Base-by-base conservation (phyloP, 1,140 invertebrate species). In the Brachionus plicatilis region DNA sequence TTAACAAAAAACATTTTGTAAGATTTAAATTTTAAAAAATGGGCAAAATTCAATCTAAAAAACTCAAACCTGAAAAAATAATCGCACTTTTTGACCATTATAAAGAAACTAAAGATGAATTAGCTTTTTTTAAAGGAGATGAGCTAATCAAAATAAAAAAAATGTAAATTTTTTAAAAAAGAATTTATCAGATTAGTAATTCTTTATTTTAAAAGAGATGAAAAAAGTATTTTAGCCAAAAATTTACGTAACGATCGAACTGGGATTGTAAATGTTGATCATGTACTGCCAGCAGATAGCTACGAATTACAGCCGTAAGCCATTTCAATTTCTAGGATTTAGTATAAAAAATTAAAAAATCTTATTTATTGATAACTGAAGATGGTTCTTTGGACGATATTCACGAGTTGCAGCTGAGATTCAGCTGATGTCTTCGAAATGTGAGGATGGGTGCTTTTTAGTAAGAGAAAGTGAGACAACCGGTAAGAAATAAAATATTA, bases 21-120 rank as follows among this genome's bases (percentile, higher is more conserved):
- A 33, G 11, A 70, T 70, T 70, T 70, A 33, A 41, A 12, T 29
- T 70, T 70, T 1, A 33, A n/a, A 70, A 70, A 14, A 76, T 76
- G 72, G 72, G 72, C 20, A 76, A 76, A 27, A 76, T 14, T 27
- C 43, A 50, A 27, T 76, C 72, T 50, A 76, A 76, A 76, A 27
- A 50, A 47, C 11, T 50, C 14, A 24, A 47, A 27, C 47, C 12
- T 12, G 47, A 76, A 20, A 76, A 47, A 27, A n/a, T 76, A 9
- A 27, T 76, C 9, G 72, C 72, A 27, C 6, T 76, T 20, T 76
- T 76, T 37, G 72, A 76, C 11, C 47, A 76, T 33, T 11, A 50
- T 14, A 76, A 76, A 29, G 47, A 50, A 76, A 20, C 20, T 3
- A 47, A 47, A 24, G 72, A 76, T 50, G 72, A 76, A 50, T 50